Percentiles rank a stretch among this genome's conserved stretches.
Conservation (phyloP, 2,113 vertebrate genomes). For the Eupsittula cactorum region DNA sequence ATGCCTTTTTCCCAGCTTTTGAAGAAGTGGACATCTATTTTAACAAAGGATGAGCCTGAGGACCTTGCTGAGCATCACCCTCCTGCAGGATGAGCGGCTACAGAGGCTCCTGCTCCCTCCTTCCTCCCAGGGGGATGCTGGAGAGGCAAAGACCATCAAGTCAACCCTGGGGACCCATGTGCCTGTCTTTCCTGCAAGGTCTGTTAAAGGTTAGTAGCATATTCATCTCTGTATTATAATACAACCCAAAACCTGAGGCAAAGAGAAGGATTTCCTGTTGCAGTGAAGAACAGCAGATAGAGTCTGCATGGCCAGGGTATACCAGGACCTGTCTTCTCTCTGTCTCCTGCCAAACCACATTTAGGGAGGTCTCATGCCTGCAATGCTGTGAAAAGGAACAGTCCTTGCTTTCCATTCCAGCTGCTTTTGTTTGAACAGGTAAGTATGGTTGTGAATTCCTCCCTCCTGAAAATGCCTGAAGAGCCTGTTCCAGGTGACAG, state of each 20-base stretch:
- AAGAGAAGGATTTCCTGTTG: not conserved
- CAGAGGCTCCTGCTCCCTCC: not conserved
- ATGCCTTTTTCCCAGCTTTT: not conserved
- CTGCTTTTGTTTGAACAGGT: not conserved
- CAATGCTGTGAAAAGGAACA: not conserved
- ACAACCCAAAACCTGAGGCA: not conserved
- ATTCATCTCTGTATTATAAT: not conserved
- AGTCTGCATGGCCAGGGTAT: not conserved
- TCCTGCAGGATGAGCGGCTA: not conserved
- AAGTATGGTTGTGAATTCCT: not conserved
- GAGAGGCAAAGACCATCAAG: not conserved
- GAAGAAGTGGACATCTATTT: not conserved
- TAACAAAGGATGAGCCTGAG: not conserved
- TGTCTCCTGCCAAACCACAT: not conserved
- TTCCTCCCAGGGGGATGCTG: not conserved
- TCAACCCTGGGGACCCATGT: accelerated
- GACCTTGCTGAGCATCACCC: not conserved
- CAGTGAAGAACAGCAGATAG: not conserved
- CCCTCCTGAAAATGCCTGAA: not conserved
- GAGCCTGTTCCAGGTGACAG: not conserved
- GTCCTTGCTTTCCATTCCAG: not conserved
- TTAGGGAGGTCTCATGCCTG: not conserved
- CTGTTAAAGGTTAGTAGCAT: not conserved
- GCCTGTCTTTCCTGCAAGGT: not conserved
- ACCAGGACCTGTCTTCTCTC: not conserved